Base-by-base conservation (phyloP, 2,797 vertebrate species). In the Columba guinea region DNA sequence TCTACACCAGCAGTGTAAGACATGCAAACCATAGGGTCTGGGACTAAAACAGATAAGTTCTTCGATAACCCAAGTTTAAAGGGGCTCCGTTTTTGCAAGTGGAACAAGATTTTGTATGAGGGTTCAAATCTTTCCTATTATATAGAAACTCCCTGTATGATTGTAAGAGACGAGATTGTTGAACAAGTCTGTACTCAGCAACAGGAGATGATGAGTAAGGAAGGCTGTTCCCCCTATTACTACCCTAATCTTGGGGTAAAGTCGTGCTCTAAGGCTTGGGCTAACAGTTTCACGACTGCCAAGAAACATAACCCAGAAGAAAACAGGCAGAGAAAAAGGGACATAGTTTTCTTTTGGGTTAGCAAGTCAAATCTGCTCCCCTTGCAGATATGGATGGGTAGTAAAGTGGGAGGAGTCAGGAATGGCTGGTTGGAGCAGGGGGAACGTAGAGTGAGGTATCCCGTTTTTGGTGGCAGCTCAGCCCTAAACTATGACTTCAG, bases 291-390 rank as follows among this genome's bases (percentile, higher is more conserved):
- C 32, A n/a, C 6, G 79, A 21, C 48, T 69, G 68, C 10, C 7
- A 49, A 44, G 68, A 80, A n/a, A 4, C 13, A 26, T 14, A 44
- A 67, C 10, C 24, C 17, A 21, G 41, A 60, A 84, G n/a, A 48
- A 81, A 86, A 30, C 8, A 6, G 3, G 3, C 46, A 5, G 14
- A 19, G 1, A 1, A 1, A 15, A 30, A 56, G 52, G 2, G 18
- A 23, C 10, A 22, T 75, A 2, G 7, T 75, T 71, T 89, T 84
- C 30, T 73, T 1, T 76, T 78, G 26, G 11, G 16, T 71, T 92
- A 68, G 41, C 15, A 27, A 56, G 59, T 87, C 17, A 34, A 6
- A 76, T 81, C 28, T 46, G 37, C 39, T 86, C 8, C 7, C 26
- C 5, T 1, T 62, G 41, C 28, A 34, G 58, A 22, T 22, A 49